These are phyloP conservation scores for Bettongia penicillata DNA, from an alignment of 2,113 vertebrate genomes.

Conservation along the genomic window DNA sequence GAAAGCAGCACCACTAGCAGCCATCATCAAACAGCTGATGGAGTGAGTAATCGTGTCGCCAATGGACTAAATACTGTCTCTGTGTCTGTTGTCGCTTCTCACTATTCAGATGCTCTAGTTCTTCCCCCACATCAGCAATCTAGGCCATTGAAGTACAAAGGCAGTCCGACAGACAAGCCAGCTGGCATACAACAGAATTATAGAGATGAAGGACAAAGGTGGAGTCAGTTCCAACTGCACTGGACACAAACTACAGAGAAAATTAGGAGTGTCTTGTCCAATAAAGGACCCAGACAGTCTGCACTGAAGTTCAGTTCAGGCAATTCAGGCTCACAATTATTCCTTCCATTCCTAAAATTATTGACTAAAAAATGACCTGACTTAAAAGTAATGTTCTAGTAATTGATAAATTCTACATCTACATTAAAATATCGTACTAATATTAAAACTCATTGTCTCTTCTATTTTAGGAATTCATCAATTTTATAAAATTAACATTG, in stretches of 20 bases:
- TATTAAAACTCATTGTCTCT: neutral
- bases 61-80: neutral
- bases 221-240: neutral
- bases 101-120: neutral
- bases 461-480: neutral
- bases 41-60: neutral
- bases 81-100: neutral
- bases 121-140: neutral
- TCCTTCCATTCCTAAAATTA: neutral
- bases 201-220: neutral
- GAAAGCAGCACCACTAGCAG: neutral
- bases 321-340: too few relatives aligned
- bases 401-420: neutral
- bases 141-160: neutral
- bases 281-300: neutral
- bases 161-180: neutral
- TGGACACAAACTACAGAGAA: neutral
- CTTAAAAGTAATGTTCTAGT: neutral
- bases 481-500: neutral
- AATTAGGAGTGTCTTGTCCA: neutral
- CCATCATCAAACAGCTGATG: conserved; percentile 24
- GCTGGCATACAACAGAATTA: neutral
- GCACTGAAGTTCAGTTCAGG: neutral
- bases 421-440: neutral
- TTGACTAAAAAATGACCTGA: neutral